Evolutionary conservation across 2,113 vertebrate species (phyloP).

Genomic region (Archilochus colubris): DNA sequence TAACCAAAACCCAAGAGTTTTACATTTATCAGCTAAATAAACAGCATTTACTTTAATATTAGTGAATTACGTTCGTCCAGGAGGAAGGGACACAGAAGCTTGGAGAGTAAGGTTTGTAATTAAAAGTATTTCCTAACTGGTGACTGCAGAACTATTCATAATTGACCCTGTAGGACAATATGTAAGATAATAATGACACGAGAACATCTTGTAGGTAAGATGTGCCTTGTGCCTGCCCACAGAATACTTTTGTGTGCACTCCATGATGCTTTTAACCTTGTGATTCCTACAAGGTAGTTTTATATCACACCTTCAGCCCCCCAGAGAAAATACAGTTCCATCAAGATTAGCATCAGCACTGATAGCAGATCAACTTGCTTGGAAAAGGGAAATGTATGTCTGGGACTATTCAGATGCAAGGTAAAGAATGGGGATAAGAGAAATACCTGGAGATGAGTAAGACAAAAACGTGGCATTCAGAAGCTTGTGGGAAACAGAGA

Average conservation of each 20-base stretch:
- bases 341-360: not conserved
- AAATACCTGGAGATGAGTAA: not conserved
- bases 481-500: not conserved
- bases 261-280: not conserved
- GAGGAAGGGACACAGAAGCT: not conserved
- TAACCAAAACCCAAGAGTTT: not conserved
- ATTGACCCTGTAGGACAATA: not conserved
- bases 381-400: not conserved
- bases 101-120: not conserved
- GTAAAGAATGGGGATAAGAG: not conserved
- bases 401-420: not conserved
- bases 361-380: not conserved
- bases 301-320: not conserved
- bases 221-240: not conserved
- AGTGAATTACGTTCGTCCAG: constrained; percentile 9
- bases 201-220: not conserved
- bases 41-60: constrained; percentile 24
- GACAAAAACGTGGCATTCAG: not conserved
- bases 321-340: not conserved
- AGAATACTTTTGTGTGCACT: not conserved
- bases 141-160: not conserved
- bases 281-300: not conserved
- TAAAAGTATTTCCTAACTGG: not conserved
- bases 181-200: not conserved
- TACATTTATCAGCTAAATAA: constrained; percentile 6